A percentile compares a stretch with the other conserved stretches of the same genome.
phyloP scores from a whole-genome alignment of 2,113 vertebrate genomes.

The Megaceryle maxima region DNA sequence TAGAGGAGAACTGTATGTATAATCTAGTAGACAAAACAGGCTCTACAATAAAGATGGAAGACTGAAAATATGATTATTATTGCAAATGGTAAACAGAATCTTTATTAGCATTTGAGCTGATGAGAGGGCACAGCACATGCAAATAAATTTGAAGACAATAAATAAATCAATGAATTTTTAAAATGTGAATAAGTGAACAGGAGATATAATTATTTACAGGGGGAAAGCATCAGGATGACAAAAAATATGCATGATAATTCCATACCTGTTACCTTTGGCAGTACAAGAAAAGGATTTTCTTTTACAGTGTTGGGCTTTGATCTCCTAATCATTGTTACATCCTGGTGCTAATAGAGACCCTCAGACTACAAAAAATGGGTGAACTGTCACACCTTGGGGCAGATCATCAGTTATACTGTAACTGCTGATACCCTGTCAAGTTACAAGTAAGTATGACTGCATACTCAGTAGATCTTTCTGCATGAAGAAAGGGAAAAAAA shows the following conservation, averaged over 20 bases:
- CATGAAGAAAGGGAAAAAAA: not conserved
- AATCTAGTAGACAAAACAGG: not conserved
- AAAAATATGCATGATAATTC: not conserved
- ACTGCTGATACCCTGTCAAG: not conserved
- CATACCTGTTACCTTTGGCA: not conserved
- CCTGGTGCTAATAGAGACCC: not conserved
- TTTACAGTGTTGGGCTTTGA: not conserved
- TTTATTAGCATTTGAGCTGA: constrained; percentile 32
- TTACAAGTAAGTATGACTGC: not conserved
- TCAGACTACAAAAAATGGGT: not conserved
- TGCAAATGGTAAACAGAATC: constrained; percentile 1
- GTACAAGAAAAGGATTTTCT: not conserved
- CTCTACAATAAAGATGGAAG: not conserved
- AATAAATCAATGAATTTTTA: constrained; percentile 45
- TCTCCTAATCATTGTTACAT: not conserved
- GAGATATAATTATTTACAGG: not conserved
- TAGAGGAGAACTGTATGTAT: not conserved
- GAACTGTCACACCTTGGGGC: not conserved
- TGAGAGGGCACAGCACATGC: not conserved
- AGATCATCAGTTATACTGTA: not conserved
- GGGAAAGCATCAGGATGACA: not conserved
- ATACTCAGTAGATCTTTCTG: not conserved
- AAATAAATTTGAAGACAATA: constrained; percentile 51
- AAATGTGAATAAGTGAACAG: constrained; percentile 40
- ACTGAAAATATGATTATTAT: constrained; percentile 26